phyloP scores from a whole-genome alignment of 2,888 invertebrate species.

The Subacronicta megacephala region DNA sequence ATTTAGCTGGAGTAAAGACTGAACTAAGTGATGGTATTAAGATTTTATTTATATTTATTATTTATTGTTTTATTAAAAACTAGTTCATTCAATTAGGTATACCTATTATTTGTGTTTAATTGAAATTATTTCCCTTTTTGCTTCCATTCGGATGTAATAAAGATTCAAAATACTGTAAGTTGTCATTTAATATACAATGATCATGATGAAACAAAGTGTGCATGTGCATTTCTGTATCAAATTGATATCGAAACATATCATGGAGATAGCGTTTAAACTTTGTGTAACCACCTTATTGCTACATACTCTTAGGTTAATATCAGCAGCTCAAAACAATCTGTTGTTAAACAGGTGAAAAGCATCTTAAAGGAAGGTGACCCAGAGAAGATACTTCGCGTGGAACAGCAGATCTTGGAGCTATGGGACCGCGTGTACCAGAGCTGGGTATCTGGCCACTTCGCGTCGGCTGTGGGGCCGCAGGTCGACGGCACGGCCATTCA shows the following conservation, averaged over 20 bases:
- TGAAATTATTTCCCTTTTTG: slow-evolving; percentile 49
- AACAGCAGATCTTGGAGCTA: slow-evolving; percentile 96
- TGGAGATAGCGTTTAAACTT: too few species aligned
- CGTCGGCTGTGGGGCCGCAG: slow-evolving; percentile 90
- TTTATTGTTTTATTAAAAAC: too few species aligned
- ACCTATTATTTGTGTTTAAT: slow-evolving; percentile 17
- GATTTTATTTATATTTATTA: too few species aligned
- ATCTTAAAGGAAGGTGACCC: slow-evolving; percentile 95
- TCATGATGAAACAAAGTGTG: too few species aligned
- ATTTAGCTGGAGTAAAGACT: neutral
- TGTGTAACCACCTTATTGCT: neutral
- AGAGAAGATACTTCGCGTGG: slow-evolving; percentile 94
- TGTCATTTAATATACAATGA: slow-evolving; percentile 19
- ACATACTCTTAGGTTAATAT: too few species aligned
- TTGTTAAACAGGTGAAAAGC: slow-evolving; percentile 90
- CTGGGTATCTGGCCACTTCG: slow-evolving; percentile 94
- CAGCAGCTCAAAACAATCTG: neutral
- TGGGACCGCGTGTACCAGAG: slow-evolving; percentile 98
- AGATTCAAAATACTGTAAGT: slow-evolving; percentile 61
- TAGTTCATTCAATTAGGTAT: too few species aligned
- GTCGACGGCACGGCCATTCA: slow-evolving; percentile 93
- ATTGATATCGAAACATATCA: too few species aligned
- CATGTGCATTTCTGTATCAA: neutral
- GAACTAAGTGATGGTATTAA: neutral
- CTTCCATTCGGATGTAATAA: slow-evolving; percentile 57